Conservation (phyloP, 2,113 vertebrate species). For the Aleadryas rufinucha region DNA sequence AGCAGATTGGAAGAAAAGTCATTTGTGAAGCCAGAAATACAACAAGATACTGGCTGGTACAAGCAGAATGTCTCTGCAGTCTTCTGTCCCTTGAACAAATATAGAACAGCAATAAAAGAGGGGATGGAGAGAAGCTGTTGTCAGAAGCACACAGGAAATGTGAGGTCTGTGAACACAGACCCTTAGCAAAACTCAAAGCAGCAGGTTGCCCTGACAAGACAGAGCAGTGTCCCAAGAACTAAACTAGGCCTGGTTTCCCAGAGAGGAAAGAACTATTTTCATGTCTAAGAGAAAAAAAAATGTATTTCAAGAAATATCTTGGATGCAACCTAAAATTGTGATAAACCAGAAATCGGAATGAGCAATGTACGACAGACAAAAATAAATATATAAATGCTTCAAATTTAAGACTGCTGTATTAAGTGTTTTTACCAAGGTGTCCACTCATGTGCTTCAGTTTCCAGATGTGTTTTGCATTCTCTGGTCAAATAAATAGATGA, state of each 20-base stretch:
- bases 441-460: background rate
- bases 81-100: background rate
- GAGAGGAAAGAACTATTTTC: background rate
- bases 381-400: background rate
- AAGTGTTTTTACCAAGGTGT: background rate
- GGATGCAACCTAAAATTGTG: background rate
- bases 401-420: background rate
- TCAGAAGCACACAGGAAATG: background rate
- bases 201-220: background rate
- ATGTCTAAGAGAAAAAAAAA: background rate
- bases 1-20: background rate
- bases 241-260: background rate
- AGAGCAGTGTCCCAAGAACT: background rate
- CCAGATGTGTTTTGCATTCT: background rate
- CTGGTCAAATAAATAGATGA: background rate
- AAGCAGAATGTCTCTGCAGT: background rate
- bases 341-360: background rate
- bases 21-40: background rate
- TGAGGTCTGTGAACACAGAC: background rate
- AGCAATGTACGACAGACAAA: background rate
- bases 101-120: background rate
- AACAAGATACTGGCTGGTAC: background rate
- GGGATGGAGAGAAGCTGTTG: background rate
- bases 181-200: background rate
- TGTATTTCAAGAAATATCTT: background rate